phyloP scores from a whole-genome alignment of 2,888 invertebrate genomes.

The Podotricha telesiphe region DNA sequence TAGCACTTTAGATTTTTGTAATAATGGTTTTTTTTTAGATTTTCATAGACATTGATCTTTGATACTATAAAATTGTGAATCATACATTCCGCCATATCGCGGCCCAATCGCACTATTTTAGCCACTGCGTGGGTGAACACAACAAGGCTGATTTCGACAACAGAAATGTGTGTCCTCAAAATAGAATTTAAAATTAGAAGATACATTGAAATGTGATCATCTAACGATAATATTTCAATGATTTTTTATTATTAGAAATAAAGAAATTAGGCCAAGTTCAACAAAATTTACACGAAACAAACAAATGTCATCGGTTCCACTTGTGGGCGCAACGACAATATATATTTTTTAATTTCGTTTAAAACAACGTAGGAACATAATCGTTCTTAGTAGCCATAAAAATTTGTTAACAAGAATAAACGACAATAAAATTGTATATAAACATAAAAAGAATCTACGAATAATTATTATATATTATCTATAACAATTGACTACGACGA shows the following conservation, averaged over 20 bases:
- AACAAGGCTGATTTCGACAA: conserved; percentile 76
- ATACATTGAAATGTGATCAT: conserved; percentile 50
- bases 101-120: conserved; percentile 64
- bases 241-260: conserved; percentile 46
- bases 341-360: neutral
- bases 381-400: neutral
- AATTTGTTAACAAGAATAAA: neutral
- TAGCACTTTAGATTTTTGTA: conserved; percentile 24
- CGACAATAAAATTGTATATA: neutral
- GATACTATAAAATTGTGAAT: conserved; percentile 70
- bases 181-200: conserved; percentile 66
- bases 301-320: neutral
- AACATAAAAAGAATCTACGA: too few relatives aligned
- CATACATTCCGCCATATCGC: conserved; percentile 62
- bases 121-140: conserved; percentile 70
- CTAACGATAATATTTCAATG: conserved; percentile 46
- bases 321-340: neutral
- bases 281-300: neutral
- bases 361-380: neutral
- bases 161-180: conserved; percentile 63
- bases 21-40: conserved; percentile 52
- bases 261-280: conserved; percentile 56
- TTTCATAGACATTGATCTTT: conserved; percentile 66
- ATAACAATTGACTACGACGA: neutral
- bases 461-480: neutral